A percentile compares a stretch with the other conserved stretches of the same genome.
Evolutionary conservation across 2,888 invertebrate species (phyloP).

Genomic region (Lasioglossum oenotherae): DNA sequence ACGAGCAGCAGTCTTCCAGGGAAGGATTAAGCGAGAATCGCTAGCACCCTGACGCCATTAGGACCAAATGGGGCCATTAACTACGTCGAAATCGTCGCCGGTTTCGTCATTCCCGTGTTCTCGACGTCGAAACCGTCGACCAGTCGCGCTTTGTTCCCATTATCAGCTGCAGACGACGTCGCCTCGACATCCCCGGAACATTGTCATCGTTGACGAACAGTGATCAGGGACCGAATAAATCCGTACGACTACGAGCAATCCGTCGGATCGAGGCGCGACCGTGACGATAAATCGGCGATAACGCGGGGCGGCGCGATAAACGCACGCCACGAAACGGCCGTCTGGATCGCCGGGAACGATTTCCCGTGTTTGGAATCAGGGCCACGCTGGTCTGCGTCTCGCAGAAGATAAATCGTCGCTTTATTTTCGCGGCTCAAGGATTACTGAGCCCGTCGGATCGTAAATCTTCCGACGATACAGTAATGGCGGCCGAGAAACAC

Average conservation of each 20-base stretch:
- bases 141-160: neutral
- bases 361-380: constrained; percentile 23
- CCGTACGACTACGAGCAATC: neutral
- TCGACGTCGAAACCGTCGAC: neutral
- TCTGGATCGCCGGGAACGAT: constrained; percentile 36
- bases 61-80: neutral
- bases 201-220: neutral
- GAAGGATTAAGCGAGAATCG: neutral
- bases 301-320: constrained; percentile 35
- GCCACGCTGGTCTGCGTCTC: neutral
- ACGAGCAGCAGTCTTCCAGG: neutral
- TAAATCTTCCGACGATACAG: constrained; percentile 41
- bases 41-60: neutral
- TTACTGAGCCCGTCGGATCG: constrained; percentile 29
- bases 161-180: neutral
- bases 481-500: neutral
- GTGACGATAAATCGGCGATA: constrained; percentile 34
- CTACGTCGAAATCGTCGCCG: neutral
- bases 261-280: neutral
- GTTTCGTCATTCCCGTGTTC: constrained; percentile 3
- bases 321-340: neutral
- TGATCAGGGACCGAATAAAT: neutral
- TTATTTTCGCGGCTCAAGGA: constrained; percentile 47
- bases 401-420: constrained; percentile 49
- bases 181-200: neutral